Evolutionary conservation across 2,797 vertebrate genomes (phyloP), one percentile per base, ranked within the genome.

Genomic region (Rallus crepitans): DNA sequence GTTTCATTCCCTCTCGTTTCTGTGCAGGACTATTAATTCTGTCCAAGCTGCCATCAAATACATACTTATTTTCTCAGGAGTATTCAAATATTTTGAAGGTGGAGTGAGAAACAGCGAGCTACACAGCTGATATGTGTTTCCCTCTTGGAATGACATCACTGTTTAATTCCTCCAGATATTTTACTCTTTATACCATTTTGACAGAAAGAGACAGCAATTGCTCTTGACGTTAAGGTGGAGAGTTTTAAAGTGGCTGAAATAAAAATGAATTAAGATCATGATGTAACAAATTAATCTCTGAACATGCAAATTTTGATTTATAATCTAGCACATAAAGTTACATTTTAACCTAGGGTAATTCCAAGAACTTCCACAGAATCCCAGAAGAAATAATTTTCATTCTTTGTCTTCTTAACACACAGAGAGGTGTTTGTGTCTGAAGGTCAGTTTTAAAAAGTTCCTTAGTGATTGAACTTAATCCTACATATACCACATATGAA

Each of bases 121-220:
- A 87, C 71, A 68, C 86, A 93, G 95, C 94, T 98, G 97, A 98
- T 97, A 95, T 96, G 93, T 96, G 93, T 92, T 96, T 97, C 89
- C 93, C 95, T 87, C 77, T 93, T 97, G 96, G 97, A 97, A 98
- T 98, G 96, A 98, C 95, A 97, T 98, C 97, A 98, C 78, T 84
- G 5, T 89, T 95, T 97, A 97, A 98, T 97, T 98, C 95, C 91
- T 96, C 87, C 82, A 97, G 96, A 97, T 97, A 96, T 97, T 98
- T 98, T 97, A 53, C 61, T 96, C 89, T 94, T 97, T 89, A 77
- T 90, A 75, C 87, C 71, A 56, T 96, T 98, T 96, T 97, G 75
- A 90, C 70, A 84, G 90, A 89, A 90, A n/a, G 35, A 80, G 12
- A 90, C 87, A 82, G 37, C 27, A 70, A 39, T 56, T 91, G 35